phyloP scores from a whole-genome alignment of 2,888 invertebrate species.

The Nemotelus pantherinus region DNA sequence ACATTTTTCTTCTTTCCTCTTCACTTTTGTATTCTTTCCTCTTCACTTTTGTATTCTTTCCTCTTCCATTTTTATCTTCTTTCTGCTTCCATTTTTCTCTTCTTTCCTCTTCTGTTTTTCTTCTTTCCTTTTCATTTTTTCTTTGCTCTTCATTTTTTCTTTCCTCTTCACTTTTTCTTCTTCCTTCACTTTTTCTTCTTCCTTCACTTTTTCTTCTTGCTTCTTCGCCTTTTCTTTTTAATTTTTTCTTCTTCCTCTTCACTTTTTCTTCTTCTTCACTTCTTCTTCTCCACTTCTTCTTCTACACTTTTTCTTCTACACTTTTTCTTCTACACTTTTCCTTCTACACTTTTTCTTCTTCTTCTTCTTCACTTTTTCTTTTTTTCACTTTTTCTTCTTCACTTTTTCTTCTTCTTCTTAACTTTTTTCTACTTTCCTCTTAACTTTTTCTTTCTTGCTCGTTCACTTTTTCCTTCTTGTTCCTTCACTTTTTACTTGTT shows the following conservation, averaged over 20 bases:
- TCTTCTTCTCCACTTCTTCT: too few relatives aligned
- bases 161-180: not conserved
- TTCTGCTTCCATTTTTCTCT: too few relatives aligned
- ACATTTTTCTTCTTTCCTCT: too few relatives aligned
- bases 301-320: not conserved
- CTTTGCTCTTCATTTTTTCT: not conserved
- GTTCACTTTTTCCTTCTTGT: too few relatives aligned
- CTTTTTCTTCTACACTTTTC: not conserved
- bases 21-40: too few relatives aligned
- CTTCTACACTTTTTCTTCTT: not conserved
- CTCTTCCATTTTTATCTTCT: too few relatives aligned
- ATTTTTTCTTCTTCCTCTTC: not conserved
- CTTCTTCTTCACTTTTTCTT: not conserved
- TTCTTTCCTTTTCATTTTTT: not conserved
- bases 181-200: too few relatives aligned
- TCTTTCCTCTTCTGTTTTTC: constrained; percentile 8
- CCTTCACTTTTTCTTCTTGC: not conserved
- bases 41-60: too few relatives aligned
- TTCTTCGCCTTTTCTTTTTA: too few relatives aligned
- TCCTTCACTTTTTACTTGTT: too few relatives aligned
- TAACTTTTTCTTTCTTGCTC: not conserved
- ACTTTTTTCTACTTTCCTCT: not conserved
- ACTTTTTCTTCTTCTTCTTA: not conserved
- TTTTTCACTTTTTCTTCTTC: not conserved
- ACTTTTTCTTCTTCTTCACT: not conserved